A percentile compares a stretch with the other conserved stretches of the same genome.
Evolutionary conservation across 2,888 invertebrate species (phyloP).

Genomic region (Tipula unca): DNA sequence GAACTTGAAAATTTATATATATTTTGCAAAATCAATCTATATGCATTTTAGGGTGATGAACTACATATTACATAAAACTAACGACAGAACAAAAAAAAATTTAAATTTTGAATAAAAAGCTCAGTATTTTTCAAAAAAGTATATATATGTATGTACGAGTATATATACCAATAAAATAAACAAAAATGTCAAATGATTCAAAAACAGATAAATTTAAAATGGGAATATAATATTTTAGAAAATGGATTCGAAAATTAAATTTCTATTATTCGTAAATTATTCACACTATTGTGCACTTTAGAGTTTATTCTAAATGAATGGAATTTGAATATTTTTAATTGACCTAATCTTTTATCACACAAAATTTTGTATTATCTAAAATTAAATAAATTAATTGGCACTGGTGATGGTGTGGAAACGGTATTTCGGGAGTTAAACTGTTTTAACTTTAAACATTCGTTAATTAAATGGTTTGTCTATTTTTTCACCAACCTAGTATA

Average conservation of each 20-base stretch:
- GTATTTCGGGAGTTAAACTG: not conserved
- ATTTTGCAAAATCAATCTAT: not conserved
- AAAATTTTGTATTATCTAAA: not conserved
- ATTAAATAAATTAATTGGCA: not conserved
- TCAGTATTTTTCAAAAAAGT: not conserved
- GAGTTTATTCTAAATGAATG: not conserved
- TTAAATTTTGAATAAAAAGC: not conserved
- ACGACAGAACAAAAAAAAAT: not conserved
- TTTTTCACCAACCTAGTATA: too few species aligned
- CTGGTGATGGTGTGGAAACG: not conserved
- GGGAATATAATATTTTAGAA: not conserved
- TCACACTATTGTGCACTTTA: not conserved
- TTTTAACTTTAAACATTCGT: too few species aligned
- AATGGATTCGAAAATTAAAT: not conserved
- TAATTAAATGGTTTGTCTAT: too few species aligned
- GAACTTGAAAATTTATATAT: not conserved
- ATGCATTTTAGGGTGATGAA: not conserved
- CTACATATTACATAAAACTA: not conserved
- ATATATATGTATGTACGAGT: not conserved
- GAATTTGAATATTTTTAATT: not conserved
- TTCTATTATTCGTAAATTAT: not conserved
- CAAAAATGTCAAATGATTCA: slow-evolving; percentile 8
- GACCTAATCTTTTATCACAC: not conserved
- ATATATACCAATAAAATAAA: not conserved
- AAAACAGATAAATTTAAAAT: not conserved